Evolutionary conservation across 1,140 invertebrate genomes (phyloP), one percentile per base, ranked within the genome.

Genomic region (Diorhabda elongata): DNA sequence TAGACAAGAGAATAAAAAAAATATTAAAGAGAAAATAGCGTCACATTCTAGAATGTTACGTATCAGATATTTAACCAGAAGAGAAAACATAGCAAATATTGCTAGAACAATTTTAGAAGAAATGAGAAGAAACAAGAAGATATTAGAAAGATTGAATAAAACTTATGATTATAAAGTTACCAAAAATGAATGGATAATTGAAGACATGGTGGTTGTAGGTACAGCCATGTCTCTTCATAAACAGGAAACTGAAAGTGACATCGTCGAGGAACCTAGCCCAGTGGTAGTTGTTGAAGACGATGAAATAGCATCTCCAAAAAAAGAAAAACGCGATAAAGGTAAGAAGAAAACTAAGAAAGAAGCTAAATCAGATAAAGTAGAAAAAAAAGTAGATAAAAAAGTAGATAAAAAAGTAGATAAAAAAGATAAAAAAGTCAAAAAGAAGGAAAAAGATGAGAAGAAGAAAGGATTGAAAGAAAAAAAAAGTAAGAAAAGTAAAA

Each of bases 331-430:
- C 52, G 43, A 5, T 41, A 69, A 70, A 42, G n/a, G 65, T 7
- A 52, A 58, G 57, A 45, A 42, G 26, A 61, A 41, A 9, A 8
- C 6, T 26, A 66, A 64, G 61, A 26, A 59, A 61, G 42, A 58
- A 42, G 6, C 52, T 60, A 0, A 60, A 57, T 0, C 26, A 26
- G 26, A 26, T 26, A 44, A 61, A 62, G 58, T 44, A 42, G 66
- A 71, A 44, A 45, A 26, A 58, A 47, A 58, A 62, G 45, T 61
- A 61, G 9, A 44, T 62, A 66, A 69, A 45, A 11, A 70, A 58
- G n/a, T 7, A 9, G 43, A 62, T 26, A 26, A 26, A 26, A 26
- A 26, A n/a, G n/a, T n/a, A 26, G 26, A 26, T 26, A 26, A 26
- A 26, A 26, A 26, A 26, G 1, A 26, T 26, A 26, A 26, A 26